phyloP scores from a whole-genome alignment of 2,888 invertebrate genomes.

The Lissonota sp. region DNA sequence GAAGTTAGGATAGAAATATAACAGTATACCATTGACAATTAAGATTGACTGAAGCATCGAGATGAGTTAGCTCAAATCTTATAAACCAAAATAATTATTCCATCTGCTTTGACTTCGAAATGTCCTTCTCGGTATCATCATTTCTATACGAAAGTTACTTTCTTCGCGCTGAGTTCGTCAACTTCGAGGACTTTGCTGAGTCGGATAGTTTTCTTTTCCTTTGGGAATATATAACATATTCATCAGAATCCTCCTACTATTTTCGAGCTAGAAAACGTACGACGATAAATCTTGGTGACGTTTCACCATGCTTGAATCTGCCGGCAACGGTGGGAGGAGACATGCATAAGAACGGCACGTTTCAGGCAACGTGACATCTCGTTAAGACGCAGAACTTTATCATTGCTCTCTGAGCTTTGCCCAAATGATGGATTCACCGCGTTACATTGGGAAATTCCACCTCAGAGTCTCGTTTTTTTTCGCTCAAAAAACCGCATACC shows the following conservation, averaged over 20 bases:
- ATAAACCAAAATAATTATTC: no score
- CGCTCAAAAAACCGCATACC: background rate
- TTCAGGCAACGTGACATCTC: conserved; percentile 42
- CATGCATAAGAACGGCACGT: conserved; percentile 25
- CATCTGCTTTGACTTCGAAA: no score
- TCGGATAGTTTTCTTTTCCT: no score
- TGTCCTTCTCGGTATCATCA: no score
- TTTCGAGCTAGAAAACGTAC: conserved; percentile 21
- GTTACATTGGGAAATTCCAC: conserved; percentile 13
- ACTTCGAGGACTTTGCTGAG: no score
- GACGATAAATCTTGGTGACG: conserved; percentile 53
- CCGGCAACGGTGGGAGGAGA: conserved; percentile 5
- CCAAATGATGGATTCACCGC: conserved; percentile 7
- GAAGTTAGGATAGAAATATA: no score
- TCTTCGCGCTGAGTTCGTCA: no score
- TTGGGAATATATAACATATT: background rate
- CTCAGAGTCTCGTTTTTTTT: background rate
- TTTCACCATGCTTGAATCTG: conserved; percentile 8
- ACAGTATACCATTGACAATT: no score
- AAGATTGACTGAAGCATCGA: no score
- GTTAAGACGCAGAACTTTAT: conserved; percentile 8
- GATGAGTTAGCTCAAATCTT: no score
- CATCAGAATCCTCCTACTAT: conserved; percentile 32
- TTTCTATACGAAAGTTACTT: no score
- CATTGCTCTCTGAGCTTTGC: conserved; percentile 11